Evolutionary conservation across 1,140 invertebrate species (phyloP).

Genomic region (Scaptomyza graminum): DNA sequence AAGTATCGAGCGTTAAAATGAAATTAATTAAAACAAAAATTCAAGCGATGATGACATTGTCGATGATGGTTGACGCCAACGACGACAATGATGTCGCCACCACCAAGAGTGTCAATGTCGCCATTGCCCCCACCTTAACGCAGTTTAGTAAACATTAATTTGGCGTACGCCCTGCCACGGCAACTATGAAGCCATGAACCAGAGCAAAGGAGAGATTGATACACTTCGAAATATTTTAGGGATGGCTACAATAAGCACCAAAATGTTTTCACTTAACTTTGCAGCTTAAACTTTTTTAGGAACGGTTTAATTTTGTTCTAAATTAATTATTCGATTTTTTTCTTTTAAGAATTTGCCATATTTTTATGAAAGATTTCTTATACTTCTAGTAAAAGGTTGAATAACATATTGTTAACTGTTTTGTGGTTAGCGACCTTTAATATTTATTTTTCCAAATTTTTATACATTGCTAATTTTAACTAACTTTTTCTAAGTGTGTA

Average conservation of each 20-base stretch:
- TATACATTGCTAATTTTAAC: no score
- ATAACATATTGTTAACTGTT: no score
- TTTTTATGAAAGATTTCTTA: no score
- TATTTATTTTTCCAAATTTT: no score
- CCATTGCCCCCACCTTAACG: conserved; percentile 12
- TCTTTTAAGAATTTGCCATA: no score
- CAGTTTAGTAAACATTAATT: conserved; percentile 57
- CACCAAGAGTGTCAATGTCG: conserved; percentile 59
- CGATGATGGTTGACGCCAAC: conserved; percentile 20
- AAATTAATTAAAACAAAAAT: conserved; percentile 75
- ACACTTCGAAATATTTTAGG: not conserved
- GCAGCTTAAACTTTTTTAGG: no score
- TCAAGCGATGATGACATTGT: conserved; percentile 36
- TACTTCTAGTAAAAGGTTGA: no score
- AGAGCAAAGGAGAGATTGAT: not conserved
- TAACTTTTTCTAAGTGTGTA: not conserved
- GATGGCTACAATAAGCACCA: no score
- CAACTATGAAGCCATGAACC: conserved; percentile 5
- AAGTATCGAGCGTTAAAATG: conserved; percentile 49
- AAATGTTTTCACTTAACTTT: no score
- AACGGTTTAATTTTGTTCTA: no score
- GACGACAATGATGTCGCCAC: conserved; percentile 34
- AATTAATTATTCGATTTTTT: no score
- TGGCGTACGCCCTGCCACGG: conserved; percentile 18
- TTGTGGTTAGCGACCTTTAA: no score